Base-by-base conservation (phyloP, 2,797 vertebrate genomes). In the Alcedo quadribrachys region DNA sequence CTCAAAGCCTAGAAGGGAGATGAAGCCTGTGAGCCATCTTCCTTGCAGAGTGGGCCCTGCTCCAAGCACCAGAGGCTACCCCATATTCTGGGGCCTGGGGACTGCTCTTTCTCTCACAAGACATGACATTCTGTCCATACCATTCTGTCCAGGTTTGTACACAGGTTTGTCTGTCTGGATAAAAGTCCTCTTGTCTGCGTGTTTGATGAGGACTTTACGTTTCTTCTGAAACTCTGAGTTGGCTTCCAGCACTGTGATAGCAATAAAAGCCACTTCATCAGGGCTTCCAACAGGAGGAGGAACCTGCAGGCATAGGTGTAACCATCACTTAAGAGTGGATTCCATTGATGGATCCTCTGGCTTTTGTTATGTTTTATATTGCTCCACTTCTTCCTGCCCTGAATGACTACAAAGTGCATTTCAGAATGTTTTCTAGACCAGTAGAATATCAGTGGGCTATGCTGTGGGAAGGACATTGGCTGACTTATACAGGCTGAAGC, bases 161-260 rank as follows among this genome's bases (percentile, higher is more conserved):
- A 93, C 74, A 40, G 93, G 61, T 77, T 95, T 97, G 91, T 96
- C 96, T 37, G 93, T 95, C 86, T 96, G 96, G 80, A 97, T 89
- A 67, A 96, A 96, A 71, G 94, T 94, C 85, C 82, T 95, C 73
- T 87, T 95, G 22, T 85, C 82, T 60, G 84, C n/a, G 0, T 58
- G 85, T 50, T 83, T 93, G 76, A 96, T 84, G 51, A 96, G 60
- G 60, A 95, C 70, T 74, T 96, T 92, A 58, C 92, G 92, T 66
- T 95, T 94, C 82, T 95, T 93, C 75, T 94, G 67, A 78, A 91
- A 83, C 53, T 89, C 48, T 43, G 78, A 92, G 43, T 15, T 46
- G 45, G 21, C 61, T 75, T 91, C 87, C 48, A 82, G 6, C 27
- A 85, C 66, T 60, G 66, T 76, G 90, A 93, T 75, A 42, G 46